Conservation (phyloP, 2,888 invertebrate species). For the Scotopteryx bipunctaria region DNA sequence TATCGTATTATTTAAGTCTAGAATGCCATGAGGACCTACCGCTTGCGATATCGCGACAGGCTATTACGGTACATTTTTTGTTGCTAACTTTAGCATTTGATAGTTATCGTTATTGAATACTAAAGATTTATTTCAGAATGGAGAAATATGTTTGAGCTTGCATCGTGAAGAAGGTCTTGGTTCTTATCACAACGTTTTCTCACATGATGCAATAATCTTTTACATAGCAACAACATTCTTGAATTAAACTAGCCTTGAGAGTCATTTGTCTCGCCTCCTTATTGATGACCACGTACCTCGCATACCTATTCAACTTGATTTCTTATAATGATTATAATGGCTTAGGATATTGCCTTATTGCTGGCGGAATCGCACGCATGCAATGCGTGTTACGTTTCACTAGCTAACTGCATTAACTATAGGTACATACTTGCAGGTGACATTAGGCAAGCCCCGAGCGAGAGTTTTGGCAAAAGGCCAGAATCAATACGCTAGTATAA, state of each 20-base stretch:
- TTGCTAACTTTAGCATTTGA: background rate
- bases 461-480: slow-evolving; percentile 25
- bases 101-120: slow-evolving; percentile 6
- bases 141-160: no score
- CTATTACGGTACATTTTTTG: slow-evolving; percentile 8
- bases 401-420: slow-evolving; percentile 19
- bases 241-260: slow-evolving; percentile 53
- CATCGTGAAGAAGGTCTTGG: slow-evolving; percentile 1
- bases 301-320: slow-evolving; percentile 39
- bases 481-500: slow-evolving; percentile 16
- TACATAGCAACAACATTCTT: slow-evolving; percentile 38
- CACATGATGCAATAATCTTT: slow-evolving; percentile 19
- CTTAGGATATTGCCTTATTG: slow-evolving; percentile 26
- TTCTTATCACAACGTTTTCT: slow-evolving; percentile 23
- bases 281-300: slow-evolving; percentile 28
- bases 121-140: no score
- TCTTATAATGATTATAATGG: slow-evolving; percentile 37
- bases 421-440: background rate
- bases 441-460: slow-evolving; percentile 8
- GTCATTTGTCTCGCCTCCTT: slow-evolving; percentile 36
- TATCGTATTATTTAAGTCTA: slow-evolving; percentile 7
- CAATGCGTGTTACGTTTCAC: slow-evolving; percentile 6
- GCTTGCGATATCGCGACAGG: slow-evolving; percentile 27
- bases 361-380: slow-evolving; percentile 22
- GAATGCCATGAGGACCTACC: slow-evolving; percentile 14